Percentiles rank a stretch among this genome's conserved stretches.
Conservation (phyloP, 1,140 invertebrate genomes). For the Muscidifurax raptorellus region DNA sequence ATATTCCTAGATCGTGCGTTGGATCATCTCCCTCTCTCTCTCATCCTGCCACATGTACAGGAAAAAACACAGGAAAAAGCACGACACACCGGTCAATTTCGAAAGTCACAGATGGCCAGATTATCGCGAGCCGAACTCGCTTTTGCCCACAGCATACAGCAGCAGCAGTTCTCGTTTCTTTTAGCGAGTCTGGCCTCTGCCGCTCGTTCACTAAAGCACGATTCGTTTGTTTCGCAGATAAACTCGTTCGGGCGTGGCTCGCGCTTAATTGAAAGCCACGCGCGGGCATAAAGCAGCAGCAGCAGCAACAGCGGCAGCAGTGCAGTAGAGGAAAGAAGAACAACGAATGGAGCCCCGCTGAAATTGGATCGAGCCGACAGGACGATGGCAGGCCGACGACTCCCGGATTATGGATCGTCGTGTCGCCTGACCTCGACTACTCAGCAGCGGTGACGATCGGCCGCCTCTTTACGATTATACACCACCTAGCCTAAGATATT, state of each 20-base stretch:
- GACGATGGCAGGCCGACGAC: conserved; percentile 3
- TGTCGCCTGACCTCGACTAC: too few relatives aligned
- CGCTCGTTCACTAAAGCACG: conserved; percentile 49
- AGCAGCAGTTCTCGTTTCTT: conserved; percentile 41
- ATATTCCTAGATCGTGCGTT: too few relatives aligned
- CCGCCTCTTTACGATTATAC: not conserved
- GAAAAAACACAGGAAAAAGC: too few relatives aligned
- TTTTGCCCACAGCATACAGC: conserved; percentile 28
- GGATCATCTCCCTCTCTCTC: not conserved
- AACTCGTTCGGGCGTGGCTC: conserved; percentile 54
- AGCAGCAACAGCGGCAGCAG: conserved; percentile 2
- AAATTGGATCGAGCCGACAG: not conserved
- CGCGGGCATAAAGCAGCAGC: conserved; percentile 40
- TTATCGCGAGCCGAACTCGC: conserved; percentile 15
- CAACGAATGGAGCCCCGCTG: not conserved
- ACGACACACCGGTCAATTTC: not conserved
- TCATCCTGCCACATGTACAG: too few relatives aligned
- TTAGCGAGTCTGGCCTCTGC: conserved; percentile 35
- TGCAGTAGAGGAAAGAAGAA: not conserved
- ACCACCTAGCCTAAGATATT: not conserved
- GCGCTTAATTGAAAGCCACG: conserved; percentile 61
- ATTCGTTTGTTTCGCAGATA: conserved; percentile 68
- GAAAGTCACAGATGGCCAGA: conserved; percentile 26
- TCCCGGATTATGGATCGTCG: conserved; percentile 28
- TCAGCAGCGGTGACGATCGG: conserved; percentile 17